A percentile compares a stretch with the other conserved stretches of the same genome.
phyloP scores from a whole-genome alignment of 2,113 vertebrate genomes.

The human region GRCh38 chr6:9707001-9707500 shows the following conservation, averaged over 20 bases:
- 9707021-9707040: neutral
- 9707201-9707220: constrained; percentile 36
- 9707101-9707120: neutral
- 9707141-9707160: constrained; percentile 33
- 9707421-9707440: constrained; percentile 72
- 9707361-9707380: constrained; percentile 64
- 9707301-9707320: constrained; percentile 62
- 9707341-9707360: constrained; percentile 70
- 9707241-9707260: constrained; percentile 55
- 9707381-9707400: constrained; percentile 69
- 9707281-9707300: constrained; percentile 55
- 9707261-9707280: constrained; percentile 65
- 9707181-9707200: constrained; percentile 66
- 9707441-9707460: constrained; percentile 74
- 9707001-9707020: constrained; percentile 31
- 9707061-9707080: neutral
- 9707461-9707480: constrained; percentile 68
- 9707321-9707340: constrained; percentile 65
- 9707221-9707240: constrained; percentile 43
- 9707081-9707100: neutral
- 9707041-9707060: constrained; percentile 22
- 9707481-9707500: constrained; percentile 52
- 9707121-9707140: neutral
- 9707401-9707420: constrained; percentile 70
- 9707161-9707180: constrained; percentile 50